These are phyloP conservation scores for Lingula anatina DNA, from an alignment of 2,888 invertebrate species.

Conservation along the genomic window DNA sequence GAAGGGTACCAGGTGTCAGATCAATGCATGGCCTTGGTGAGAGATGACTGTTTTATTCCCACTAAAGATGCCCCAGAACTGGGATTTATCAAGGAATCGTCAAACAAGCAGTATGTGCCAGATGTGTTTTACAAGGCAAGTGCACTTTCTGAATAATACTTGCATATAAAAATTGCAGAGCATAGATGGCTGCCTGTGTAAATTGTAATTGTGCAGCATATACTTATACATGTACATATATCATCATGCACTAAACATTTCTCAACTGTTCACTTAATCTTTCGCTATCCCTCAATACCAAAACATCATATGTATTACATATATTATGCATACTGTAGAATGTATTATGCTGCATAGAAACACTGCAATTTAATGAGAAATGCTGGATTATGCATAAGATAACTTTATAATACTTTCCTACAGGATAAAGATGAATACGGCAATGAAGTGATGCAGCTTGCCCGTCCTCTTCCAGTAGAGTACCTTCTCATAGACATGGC, in stretches of 20 bases:
- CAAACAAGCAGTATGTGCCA: conserved; percentile 92
- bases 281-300: conserved; percentile 66
- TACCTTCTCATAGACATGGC: conserved; percentile 96
- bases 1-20: conserved; percentile 98
- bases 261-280: neutral
- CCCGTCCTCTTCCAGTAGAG: conserved; percentile 92
- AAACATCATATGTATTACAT: no score
- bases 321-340: no score
- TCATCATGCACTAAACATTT: neutral
- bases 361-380: no score
- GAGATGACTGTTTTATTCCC: conserved; percentile 88
- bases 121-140: conserved; percentile 94
- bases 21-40: conserved; percentile 94
- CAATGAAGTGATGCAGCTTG: conserved; percentile 90
- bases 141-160: conserved; percentile 69
- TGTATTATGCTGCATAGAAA: no score
- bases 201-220: neutral
- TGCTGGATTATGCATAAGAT: no score
- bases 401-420: no score
- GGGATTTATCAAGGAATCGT: conserved; percentile 89
- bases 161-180: no score
- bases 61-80: conserved; percentile 96
- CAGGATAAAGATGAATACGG: conserved; percentile 97
- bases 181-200: no score
- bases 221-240: no score